These are phyloP conservation scores for Bucco capensis DNA, from an alignment of 2,113 vertebrate genomes.

Conservation along the genomic window DNA sequence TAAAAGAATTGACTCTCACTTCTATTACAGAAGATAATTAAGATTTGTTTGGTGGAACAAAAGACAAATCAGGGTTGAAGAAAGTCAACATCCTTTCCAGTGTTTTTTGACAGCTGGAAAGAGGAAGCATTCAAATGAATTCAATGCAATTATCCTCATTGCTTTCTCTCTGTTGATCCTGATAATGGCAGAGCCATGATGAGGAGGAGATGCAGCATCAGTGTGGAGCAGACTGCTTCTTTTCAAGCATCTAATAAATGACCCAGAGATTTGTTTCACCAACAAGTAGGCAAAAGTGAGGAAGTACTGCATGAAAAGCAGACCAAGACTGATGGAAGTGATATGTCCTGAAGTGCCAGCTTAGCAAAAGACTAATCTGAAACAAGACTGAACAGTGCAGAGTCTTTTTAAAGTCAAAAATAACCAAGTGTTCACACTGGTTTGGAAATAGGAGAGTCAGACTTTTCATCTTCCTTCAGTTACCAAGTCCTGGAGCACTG, in stretches of 20 bases:
- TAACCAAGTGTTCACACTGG: not conserved
- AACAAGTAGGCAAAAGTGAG: not conserved
- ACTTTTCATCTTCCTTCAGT: not conserved
- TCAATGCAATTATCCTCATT: not conserved
- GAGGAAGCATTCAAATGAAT: not conserved
- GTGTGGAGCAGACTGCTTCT: not conserved
- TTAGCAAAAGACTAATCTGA: not conserved
- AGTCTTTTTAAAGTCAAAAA: not conserved
- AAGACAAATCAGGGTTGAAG: not conserved
- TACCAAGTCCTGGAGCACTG: not conserved
- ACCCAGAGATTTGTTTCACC: not conserved
- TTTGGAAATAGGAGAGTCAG: not conserved
- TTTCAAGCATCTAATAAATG: not conserved
- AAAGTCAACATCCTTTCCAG: not conserved
- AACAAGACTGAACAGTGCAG: not conserved
- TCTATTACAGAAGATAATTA: conserved; percentile 6
- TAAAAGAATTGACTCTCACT: not conserved
- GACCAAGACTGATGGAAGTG: not conserved
- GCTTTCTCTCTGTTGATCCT: not conserved
- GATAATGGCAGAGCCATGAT: not conserved
- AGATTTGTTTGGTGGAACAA: conserved; percentile 36
- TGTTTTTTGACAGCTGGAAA: not conserved
- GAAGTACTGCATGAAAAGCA: not conserved
- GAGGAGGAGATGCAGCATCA: not conserved
- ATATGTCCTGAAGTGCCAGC: not conserved